phyloP scores from a whole-genome alignment of 2,113 vertebrate genomes.

The Sarotherodon lohbergeri region DNA sequence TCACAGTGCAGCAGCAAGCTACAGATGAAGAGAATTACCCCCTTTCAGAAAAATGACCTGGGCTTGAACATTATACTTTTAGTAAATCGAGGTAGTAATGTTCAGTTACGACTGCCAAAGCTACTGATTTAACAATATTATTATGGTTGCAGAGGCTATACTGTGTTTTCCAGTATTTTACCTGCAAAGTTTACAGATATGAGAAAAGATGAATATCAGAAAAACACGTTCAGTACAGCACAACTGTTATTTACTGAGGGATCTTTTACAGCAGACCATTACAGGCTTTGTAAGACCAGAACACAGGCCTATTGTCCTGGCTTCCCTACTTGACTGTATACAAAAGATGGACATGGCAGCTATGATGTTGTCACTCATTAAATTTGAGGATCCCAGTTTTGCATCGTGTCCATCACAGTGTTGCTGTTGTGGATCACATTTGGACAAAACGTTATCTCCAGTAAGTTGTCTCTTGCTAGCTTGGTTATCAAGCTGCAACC shows the following conservation, averaged over 20 bases:
- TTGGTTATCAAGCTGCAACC: too few relatives aligned
- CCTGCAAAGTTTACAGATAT: not conserved
- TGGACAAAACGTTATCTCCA: not conserved
- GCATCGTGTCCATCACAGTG: not conserved
- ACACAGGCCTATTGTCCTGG: not conserved
- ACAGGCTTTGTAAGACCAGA: not conserved
- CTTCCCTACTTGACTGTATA: not conserved
- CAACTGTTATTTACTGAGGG: not conserved
- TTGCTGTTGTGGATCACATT: not conserved
- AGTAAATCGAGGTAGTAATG: not conserved
- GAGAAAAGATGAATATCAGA: not conserved
- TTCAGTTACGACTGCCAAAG: not conserved
- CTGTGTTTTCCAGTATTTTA: not conserved
- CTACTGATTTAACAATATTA: not conserved
- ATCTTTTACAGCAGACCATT: not conserved
- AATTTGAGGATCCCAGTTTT: not conserved
- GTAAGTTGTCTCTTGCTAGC: too few relatives aligned
- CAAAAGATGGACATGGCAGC: rapidly evolving
- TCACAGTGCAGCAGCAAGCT: not conserved
- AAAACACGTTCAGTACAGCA: rapidly evolving
- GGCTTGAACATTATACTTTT: not conserved
- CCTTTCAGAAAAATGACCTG: not conserved
- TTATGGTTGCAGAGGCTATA: not conserved
- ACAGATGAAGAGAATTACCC: not conserved
- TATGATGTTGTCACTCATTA: not conserved